Evolutionary conservation across 2,888 invertebrate species (phyloP).

Genomic region (Drosophila merina): DNA sequence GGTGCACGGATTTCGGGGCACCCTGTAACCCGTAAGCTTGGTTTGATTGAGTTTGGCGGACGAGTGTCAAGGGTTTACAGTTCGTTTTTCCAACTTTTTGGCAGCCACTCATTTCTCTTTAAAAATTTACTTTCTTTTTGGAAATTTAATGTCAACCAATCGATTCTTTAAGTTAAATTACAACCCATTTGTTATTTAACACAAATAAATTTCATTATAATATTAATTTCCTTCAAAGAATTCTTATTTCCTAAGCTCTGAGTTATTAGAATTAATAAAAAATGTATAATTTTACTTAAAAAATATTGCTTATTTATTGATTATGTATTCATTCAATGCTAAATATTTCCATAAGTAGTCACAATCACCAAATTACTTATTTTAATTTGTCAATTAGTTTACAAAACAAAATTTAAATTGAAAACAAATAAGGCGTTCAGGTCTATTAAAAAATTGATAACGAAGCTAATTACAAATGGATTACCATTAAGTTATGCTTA

Average conservation of each 20-base stretch:
- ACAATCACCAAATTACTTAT: slow-evolving; percentile 3
- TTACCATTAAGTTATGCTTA: neutral
- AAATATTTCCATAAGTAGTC: neutral
- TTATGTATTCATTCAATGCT: too few relatives aligned
- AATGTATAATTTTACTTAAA: too few relatives aligned
- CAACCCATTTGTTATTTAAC: too few relatives aligned
- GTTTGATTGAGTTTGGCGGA: slow-evolving; percentile 5
- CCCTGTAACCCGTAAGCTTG: slow-evolving; percentile 38
- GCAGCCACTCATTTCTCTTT: neutral
- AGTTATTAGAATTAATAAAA: too few relatives aligned
- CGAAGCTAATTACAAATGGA: neutral
- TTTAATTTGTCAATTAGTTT: neutral
- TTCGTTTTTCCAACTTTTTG: neutral
- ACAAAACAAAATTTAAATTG: slow-evolving; percentile 9
- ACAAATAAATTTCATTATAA: too few relatives aligned
- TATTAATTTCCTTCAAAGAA: too few relatives aligned
- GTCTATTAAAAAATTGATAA: neutral
- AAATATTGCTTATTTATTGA: too few relatives aligned
- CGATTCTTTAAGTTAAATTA: neutral
- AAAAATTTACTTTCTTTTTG: neutral
- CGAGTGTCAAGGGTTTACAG: neutral
- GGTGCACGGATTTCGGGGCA: slow-evolving; percentile 27
- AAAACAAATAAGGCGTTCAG: neutral
- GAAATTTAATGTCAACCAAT: neutral
- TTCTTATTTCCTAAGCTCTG: too few relatives aligned